A percentile compares a stretch with the other conserved stretches of the same genome.
phyloP scores from a whole-genome alignment of 1,140 invertebrate species.

The Camponotus floridanus region DNA sequence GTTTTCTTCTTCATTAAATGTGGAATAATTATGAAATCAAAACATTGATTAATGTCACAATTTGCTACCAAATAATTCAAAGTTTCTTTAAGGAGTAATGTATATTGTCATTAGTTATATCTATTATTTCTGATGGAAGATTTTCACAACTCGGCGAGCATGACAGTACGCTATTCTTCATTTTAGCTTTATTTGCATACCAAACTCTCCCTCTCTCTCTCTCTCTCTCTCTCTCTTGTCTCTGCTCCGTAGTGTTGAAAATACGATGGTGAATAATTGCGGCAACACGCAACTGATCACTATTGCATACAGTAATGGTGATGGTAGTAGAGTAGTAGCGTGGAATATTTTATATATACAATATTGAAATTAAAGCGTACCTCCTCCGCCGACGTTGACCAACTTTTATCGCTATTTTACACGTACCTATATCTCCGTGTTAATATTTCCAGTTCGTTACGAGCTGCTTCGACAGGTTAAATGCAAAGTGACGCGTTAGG shows the following conservation, averaged over 20 bases:
- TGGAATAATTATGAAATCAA: constrained; percentile 18
- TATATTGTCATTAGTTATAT: constrained; percentile 31
- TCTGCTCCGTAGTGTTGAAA: constrained; percentile 37
- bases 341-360: neutral
- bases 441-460: constrained; percentile 60
- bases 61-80: constrained; percentile 2
- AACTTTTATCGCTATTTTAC: constrained; percentile 36
- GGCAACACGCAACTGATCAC: constrained; percentile 28
- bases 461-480: neutral
- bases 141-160: constrained; percentile 39
- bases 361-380: constrained; percentile 48
- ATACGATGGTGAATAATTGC: constrained; percentile 54
- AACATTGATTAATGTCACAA: constrained; percentile 16
- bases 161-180: constrained; percentile 44
- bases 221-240: neutral
- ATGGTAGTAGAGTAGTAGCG: too few species aligned
- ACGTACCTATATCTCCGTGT: constrained; percentile 36
- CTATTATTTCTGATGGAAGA: constrained; percentile 34
- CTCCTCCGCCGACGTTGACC: constrained; percentile 26
- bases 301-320: neutral
- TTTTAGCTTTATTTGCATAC: constrained; percentile 54
- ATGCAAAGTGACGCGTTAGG: constrained; percentile 40
- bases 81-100: neutral
- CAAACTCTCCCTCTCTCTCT: constrained; percentile 18
- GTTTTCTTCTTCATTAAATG: neutral